Evolutionary conservation across 2,888 invertebrate species (phyloP), one percentile per base, ranked within the genome.

Genomic region (Aspidapion aeneum): DNA sequence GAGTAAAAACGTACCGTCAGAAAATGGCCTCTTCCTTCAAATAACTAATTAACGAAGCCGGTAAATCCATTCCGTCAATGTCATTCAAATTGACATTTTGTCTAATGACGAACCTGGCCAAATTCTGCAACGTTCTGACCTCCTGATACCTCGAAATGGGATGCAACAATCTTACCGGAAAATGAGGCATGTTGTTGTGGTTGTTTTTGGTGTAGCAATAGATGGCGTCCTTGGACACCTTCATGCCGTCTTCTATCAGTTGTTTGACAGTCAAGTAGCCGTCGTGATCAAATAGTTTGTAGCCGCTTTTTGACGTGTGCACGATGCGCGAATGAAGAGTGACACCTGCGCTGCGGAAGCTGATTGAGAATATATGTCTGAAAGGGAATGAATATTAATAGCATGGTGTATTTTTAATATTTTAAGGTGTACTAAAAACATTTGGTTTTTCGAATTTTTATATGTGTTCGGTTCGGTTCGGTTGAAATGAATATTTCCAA

Each of bases 241-340:
- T 83, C 82, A 91, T 85, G n/a, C 90, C 89, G 72, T 89, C 86
- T 68, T 89, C 85, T 64, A 92, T 89, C 71, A 92, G 82, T 71
- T 89, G 89, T 5, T 87, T 86, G 65, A 92, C 87, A 1, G 88
- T 87, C 22, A 80, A 74, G 70, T 83, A 84, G 59, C 83, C 82
- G 69, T 66, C 58, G 18, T 72, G 71, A 49, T 71, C 70, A 35
- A 71, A 69, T 1, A 73, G 66, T 57, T 68, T 71, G 62, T 72
- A 73, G 7, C 73, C 72, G 17, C 80, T 79, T 55, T 87, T 87
- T 69, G 86, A 85, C 66, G 85, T 85, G 74, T 88, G 87, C 75
- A 91, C 90, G 70, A 92, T 88, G 48, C 91, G 84, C 61, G 90
- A 87, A 74, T 92, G 92, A 62, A 90, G 81, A 1, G 90, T 89